Evolutionary conservation across 2,113 vertebrate genomes (phyloP), one percentile per base, ranked within the genome.

Genomic region (Alligator mississippiensis): DNA sequence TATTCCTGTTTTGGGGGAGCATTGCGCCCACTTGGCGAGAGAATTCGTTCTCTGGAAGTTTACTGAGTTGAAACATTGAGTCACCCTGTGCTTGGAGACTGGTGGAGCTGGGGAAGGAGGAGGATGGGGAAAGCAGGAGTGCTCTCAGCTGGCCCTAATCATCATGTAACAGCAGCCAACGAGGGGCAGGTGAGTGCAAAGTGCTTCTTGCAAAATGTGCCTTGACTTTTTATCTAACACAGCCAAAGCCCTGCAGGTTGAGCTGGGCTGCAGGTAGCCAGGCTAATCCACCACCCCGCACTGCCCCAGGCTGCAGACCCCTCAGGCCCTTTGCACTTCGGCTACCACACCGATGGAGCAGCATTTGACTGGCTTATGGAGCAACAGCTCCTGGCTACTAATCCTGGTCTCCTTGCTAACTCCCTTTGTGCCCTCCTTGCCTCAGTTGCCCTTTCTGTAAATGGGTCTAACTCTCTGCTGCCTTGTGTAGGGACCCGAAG

Each of bases 211-310:
- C 47, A 47, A 47, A 47, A 14, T 2, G 0, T 1, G 64, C 27
- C 66, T 70, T 70, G 30, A 12, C 4, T 59, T 85, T 55, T 38
- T 5, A 3, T 24, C 4, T 24, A 4, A 0, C 16, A 1, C 0
- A 12, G 18, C 7, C 2, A 0, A 22, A 30, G 2, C 0, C 38
- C 4, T 1, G 27, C 0, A 2, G 77, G 75, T 1, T 0, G 68
- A 13, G 47, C 8, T 1, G 3, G 63, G 25, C 19, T 54, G 16
- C 82, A 3, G 0, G 13, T 0, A 24, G 4, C 28, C 1, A 10
- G 12, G 0, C 21, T 0, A 21, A 30, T 19, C 34, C 30, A 34
- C 17, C 19, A 47, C 47, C 47, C 34, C 34, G 34, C 34, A 34
- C 34, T 34, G 34, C 34, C 34, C 66, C 66, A 70, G 8, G 17